phyloP scores from a whole-genome alignment of 2,113 vertebrate species.

The Platichthys flesus region DNA sequence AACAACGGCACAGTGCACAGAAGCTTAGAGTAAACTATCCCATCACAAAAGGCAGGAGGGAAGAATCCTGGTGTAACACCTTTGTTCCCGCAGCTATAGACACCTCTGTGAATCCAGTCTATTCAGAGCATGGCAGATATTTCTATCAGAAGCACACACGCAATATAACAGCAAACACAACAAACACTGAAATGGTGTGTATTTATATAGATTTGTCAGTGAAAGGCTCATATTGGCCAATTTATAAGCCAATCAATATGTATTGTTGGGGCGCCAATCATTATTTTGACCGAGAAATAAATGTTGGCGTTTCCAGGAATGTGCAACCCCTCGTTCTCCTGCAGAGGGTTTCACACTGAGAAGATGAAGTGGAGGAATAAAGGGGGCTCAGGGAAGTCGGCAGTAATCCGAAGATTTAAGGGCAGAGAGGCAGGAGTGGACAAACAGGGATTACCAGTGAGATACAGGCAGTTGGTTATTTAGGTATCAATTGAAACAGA shows the following conservation, averaged over 20 bases:
- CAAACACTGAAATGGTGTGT: too few relatives aligned
- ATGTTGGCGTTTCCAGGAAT: constrained; percentile 10
- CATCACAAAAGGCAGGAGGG: constrained; percentile 22
- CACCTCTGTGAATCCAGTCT: neutral
- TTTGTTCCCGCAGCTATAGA: constrained; percentile 5
- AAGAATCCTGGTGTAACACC: constrained; percentile 19
- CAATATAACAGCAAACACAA: too few relatives aligned
- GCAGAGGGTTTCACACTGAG: constrained; percentile 32
- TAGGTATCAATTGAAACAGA: too few relatives aligned
- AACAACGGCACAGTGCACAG: constrained; percentile 30
- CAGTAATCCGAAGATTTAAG: constrained; percentile 28
- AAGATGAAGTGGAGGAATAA: constrained; percentile 51
- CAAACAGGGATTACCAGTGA: neutral
- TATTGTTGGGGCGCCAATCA: too few relatives aligned
- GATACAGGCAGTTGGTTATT: neutral
- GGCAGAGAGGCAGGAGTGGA: neutral
- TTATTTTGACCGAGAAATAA: constrained; percentile 2
- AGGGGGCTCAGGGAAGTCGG: constrained; percentile 23
- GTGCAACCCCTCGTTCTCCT: constrained; percentile 1
- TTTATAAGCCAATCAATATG: too few relatives aligned
- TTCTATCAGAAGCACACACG: too few relatives aligned
- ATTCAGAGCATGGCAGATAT: too few relatives aligned
- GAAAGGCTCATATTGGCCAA: too few relatives aligned
- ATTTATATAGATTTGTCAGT: too few relatives aligned
- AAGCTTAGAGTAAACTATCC: constrained; percentile 30